Evolutionary conservation across 2,113 vertebrate species (phyloP), one percentile per base, ranked within the genome.

Genomic region (Heptranchias perlo): DNA sequence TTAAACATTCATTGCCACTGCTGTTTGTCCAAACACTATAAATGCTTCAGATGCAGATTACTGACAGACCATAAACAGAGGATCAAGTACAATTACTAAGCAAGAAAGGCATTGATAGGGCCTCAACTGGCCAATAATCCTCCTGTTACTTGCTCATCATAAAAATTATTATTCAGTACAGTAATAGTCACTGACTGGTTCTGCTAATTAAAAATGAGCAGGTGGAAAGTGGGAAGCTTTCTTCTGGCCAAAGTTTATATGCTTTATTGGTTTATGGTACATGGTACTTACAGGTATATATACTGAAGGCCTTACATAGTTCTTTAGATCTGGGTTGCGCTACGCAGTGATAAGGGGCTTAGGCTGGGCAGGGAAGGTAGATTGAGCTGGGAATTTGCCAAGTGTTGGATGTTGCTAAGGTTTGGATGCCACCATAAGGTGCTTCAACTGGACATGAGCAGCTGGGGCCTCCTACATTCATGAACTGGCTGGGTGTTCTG

Each of bases 11-110:
- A 69, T 73, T 69, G 65, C 94, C 44, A 31, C 65, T 31, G 39
- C 23, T 95, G 64, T 95, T 95, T 69, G 65, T 95, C 64, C 93
- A 69, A 65, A 95, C 93, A 49, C 64, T 95, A 21, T 49, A 69
- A 95, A 65, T 21, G 44, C 93, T 65, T 67, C 94, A 95, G 25
- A 52, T 95, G 65, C 39, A 52, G 25, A 25, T 31, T 25, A 69
- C 73, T 95, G 39, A 69, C 44, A 73, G 25, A 31, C 44, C 44
- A 95, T 67, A n/a, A 14, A 69, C 47, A 35, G 28, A 31, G 94
- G 64, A 69, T 67, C 47, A 52, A 52, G 44, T 47, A 35, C 65
- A 73, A 95, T 95, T 69, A 18, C 8, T 31, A 13, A 95, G 64
- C 10, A 52, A 95, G 44, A 47, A 31, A 69, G 94, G 44, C 64